These are phyloP conservation scores for Apeira syringaria DNA, from an alignment of 2,888 invertebrate species.

Conservation along the genomic window DNA sequence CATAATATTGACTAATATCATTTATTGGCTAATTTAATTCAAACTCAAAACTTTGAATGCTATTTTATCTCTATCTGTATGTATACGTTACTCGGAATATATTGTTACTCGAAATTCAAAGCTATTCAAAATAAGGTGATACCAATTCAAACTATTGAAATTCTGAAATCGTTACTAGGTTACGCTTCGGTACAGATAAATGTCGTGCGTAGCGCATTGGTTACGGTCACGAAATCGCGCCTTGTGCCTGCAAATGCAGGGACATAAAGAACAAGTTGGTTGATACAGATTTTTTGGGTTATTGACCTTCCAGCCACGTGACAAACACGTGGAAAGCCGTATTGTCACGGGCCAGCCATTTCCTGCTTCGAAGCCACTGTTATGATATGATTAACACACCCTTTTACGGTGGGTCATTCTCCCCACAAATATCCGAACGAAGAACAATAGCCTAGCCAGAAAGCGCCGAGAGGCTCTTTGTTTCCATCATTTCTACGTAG, in stretches of 20 bases:
- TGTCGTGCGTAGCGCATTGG: slow-evolving; percentile 49
- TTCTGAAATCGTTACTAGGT: slow-evolving; percentile 74
- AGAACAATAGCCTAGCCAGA: slow-evolving; percentile 71
- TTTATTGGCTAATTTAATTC: no score
- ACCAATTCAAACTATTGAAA: slow-evolving; percentile 69
- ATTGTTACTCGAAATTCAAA: no score
- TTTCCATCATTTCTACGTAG: slow-evolving; percentile 54
- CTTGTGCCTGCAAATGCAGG: slow-evolving; percentile 24
- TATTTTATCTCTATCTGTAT: no score
- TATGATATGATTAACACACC: slow-evolving; percentile 54
- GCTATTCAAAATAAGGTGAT: no score
- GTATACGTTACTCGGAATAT: no score
- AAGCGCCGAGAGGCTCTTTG: slow-evolving; percentile 72
- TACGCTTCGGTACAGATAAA: slow-evolving; percentile 51
- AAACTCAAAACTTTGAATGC: no score
- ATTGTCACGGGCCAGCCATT: slow-evolving; percentile 54
- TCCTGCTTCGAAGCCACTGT: slow-evolving; percentile 66
- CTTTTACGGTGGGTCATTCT: slow-evolving; percentile 72
- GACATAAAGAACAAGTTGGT: slow-evolving; percentile 24
- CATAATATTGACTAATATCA: no score
- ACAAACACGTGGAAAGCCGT: slow-evolving; percentile 38
- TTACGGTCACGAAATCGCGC: slow-evolving; percentile 55
- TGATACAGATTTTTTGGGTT: slow-evolving; percentile 42
- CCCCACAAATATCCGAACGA: slow-evolving; percentile 48
- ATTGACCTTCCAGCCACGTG: slow-evolving; percentile 47